A percentile compares a stretch with the other conserved stretches of the same genome.
These are phyloP conservation scores for Tenodera sinensis DNA, from an alignment of 2,888 invertebrate genomes.

Conservation along the genomic window DNA sequence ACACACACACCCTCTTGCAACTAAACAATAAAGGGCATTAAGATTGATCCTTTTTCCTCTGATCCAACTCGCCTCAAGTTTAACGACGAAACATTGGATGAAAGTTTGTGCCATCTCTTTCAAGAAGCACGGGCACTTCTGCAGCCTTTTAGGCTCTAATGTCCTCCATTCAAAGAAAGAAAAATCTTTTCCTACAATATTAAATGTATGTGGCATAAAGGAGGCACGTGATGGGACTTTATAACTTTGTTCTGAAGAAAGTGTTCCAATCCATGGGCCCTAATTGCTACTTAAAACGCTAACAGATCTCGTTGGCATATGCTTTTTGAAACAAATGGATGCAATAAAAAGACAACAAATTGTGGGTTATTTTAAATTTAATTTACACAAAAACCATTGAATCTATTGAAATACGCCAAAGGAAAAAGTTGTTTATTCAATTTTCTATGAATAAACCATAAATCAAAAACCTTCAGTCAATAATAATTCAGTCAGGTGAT, in stretches of 20 bases:
- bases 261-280: neutral
- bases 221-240: neutral
- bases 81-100: neutral
- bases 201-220: neutral
- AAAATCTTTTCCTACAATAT: neutral
- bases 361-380: too few species aligned
- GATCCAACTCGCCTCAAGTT: neutral
- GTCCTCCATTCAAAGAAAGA: neutral
- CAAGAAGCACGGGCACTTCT: neutral
- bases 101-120: neutral
- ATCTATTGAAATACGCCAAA: too few species aligned
- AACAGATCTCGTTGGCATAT: neutral
- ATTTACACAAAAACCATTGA: too few species aligned
- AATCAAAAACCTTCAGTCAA: too few species aligned
- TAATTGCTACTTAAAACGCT: neutral
- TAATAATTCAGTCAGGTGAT: too few species aligned
- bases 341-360: too few species aligned
- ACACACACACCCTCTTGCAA: neutral
- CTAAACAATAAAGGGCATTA: neutral
- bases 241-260: neutral
- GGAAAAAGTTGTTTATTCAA: too few species aligned
- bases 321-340: too few species aligned
- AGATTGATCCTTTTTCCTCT: neutral
- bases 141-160: neutral
- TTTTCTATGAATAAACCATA: too few species aligned